These are phyloP conservation scores for Meiosimyza decipiens DNA, from an alignment of 2,888 invertebrate species.

Conservation along the genomic window DNA sequence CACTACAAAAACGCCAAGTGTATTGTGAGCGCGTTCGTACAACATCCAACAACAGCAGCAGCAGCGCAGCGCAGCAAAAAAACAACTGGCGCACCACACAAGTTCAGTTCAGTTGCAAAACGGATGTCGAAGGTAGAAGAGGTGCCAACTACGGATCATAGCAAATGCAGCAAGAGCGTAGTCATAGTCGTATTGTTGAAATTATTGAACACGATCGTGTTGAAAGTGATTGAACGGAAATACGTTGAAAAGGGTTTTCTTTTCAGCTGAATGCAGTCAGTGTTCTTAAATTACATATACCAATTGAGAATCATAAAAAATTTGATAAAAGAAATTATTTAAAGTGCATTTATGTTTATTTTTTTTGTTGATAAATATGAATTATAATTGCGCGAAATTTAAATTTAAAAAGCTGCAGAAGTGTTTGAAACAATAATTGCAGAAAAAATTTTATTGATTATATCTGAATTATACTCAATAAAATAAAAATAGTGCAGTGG, in stretches of 20 bases:
- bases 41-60: conserved; percentile 25
- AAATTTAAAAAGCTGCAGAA: too few relatives aligned
- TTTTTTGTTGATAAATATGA: too few relatives aligned
- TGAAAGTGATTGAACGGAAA: conserved; percentile 14
- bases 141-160: conserved; percentile 48
- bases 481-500: too few relatives aligned
- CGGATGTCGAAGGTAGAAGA: conserved; percentile 62
- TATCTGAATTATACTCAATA: too few relatives aligned
- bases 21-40: neutral
- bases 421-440: too few relatives aligned
- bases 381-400: too few relatives aligned
- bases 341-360: too few relatives aligned
- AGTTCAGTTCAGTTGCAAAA: conserved; percentile 60
- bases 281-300: too few relatives aligned
- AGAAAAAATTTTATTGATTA: too few relatives aligned
- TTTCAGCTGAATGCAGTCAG: too few relatives aligned
- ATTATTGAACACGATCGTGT: conserved; percentile 10
- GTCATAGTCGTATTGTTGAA: neutral
- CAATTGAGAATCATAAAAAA: too few relatives aligned
- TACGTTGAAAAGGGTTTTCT: neutral
- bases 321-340: too few relatives aligned
- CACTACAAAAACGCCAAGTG: neutral
- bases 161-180: conserved; percentile 16
- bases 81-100: conserved; percentile 56
- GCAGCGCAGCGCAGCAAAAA: conserved; percentile 39